A percentile compares a stretch with the other conserved stretches of the same genome.
Evolutionary conservation across 2,113 vertebrate genomes (phyloP).

Genomic region (Myxocyprinus asiaticus): DNA sequence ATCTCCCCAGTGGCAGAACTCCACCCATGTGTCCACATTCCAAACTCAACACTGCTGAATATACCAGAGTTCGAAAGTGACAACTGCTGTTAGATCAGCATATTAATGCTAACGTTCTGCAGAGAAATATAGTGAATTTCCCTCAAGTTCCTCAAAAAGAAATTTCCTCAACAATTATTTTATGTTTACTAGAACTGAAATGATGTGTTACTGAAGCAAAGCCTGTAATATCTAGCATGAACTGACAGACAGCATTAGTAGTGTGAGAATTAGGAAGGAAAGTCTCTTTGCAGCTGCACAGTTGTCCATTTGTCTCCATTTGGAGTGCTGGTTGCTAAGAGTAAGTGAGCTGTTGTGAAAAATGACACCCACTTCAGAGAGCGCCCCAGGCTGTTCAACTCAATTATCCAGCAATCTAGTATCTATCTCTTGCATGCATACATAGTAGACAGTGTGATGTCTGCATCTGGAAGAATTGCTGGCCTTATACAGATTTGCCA

Average conservation of each 20-base stretch:
- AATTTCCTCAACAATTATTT: background rate
- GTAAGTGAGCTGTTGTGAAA: conserved; percentile 33
- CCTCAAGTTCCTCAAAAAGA: background rate
- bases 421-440: conserved; percentile 27
- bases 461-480: background rate
- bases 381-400: conserved; percentile 2
- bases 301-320: conserved; percentile 35
- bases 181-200: background rate
- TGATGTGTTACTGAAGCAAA: background rate
- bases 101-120: background rate
- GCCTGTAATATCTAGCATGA: conserved; percentile 16
- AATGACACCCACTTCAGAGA: conserved; percentile 39
- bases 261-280: conserved; percentile 17
- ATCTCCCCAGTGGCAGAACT: background rate
- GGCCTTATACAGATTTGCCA: background rate
- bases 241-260: conserved; percentile 20
- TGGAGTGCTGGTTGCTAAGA: conserved; percentile 20
- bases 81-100: conserved; percentile 18
- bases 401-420: conserved; percentile 35
- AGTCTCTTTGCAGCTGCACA: conserved; percentile 20
- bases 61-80: background rate
- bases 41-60: too few relatives aligned
- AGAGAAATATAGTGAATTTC: background rate
- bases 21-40: conserved; percentile 11
- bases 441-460: background rate